phyloP scores from a whole-genome alignment of 1,140 invertebrate genomes.

The Drosophila suzukii region DNA sequence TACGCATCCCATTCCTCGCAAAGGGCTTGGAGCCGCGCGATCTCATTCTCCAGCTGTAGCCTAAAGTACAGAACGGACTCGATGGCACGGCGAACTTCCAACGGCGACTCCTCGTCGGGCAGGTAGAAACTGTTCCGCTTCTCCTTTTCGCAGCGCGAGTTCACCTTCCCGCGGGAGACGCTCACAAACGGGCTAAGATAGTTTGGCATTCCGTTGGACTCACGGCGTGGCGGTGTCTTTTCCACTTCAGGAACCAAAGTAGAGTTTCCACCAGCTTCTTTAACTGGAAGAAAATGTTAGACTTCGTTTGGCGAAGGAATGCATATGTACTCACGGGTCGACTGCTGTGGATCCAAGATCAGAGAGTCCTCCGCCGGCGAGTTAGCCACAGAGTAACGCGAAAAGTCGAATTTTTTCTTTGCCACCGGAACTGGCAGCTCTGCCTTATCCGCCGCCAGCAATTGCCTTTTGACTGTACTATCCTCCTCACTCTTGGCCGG shows the following conservation, averaged over 20 bases:
- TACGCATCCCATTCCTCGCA: slow-evolving; percentile 85
- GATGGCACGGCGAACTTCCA: slow-evolving; percentile 81
- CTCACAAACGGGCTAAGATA: slow-evolving; percentile 82
- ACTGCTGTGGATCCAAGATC: slow-evolving; percentile 14
- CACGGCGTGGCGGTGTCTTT: slow-evolving; percentile 31
- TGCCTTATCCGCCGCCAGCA: slow-evolving; percentile 13
- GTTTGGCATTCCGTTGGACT: slow-evolving; percentile 29
- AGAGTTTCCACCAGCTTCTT: not conserved
- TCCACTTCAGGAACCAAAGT: slow-evolving; percentile 5
- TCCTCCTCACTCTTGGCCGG: not conserved
- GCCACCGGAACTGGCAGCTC: not conserved
- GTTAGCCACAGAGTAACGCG: slow-evolving; percentile 49
- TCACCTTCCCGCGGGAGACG: slow-evolving; percentile 84
- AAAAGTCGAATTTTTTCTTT: slow-evolving; percentile 56
- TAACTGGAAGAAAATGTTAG: not conserved
- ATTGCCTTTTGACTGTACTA: slow-evolving; percentile 36
- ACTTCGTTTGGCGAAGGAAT: not conserved
- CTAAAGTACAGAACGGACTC: slow-evolving; percentile 86
- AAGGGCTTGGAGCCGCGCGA: slow-evolving; percentile 81
- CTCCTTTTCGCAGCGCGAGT: slow-evolving; percentile 84
- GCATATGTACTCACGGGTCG: slow-evolving; percentile 2
- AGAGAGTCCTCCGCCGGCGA: slow-evolving; percentile 17
- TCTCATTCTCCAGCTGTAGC: slow-evolving; percentile 85
- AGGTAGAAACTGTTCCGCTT: slow-evolving; percentile 80
- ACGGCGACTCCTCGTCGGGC: slow-evolving; percentile 20